A percentile compares a stretch with the other conserved stretches of the same genome.
Evolutionary conservation across 2,888 invertebrate species (phyloP).

Genomic region (Ophion ellenae): DNA sequence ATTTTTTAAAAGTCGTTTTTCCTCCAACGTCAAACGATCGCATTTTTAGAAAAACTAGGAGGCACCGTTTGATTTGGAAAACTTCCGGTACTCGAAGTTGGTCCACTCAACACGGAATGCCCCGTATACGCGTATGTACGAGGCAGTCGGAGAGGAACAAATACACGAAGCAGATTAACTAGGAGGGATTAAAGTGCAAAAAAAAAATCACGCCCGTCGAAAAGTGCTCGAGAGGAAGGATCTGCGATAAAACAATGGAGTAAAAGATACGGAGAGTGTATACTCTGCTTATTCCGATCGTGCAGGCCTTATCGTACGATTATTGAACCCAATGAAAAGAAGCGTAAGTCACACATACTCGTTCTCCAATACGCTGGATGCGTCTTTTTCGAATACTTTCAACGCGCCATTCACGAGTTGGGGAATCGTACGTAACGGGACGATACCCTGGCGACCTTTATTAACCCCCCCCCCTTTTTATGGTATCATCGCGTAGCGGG

Average conservation of each 20-base stretch:
- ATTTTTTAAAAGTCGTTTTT: no score
- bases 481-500: no score
- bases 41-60: no score
- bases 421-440: no score
- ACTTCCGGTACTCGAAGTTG: not conserved
- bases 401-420: not conserved
- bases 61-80: not conserved
- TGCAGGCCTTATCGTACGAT: not conserved
- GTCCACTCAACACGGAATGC: not conserved
- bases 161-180: conserved; percentile 78
- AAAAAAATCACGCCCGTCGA: conserved; percentile 13
- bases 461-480: no score
- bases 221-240: conserved; percentile 25
- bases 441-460: no score
- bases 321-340: not conserved
- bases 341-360: not conserved
- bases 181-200: conserved; percentile 76
- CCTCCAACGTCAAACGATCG: no score
- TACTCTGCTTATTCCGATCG: not conserved
- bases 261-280: conserved; percentile 21
- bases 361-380: not conserved
- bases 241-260: conserved; percentile 31
- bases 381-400: not conserved
- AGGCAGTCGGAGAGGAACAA: conserved; percentile 30
- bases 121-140: not conserved